A percentile compares a stretch with the other conserved stretches of the same genome.
phyloP scores from a whole-genome alignment of 2,888 invertebrate species.

The Brachyptera risi region DNA sequence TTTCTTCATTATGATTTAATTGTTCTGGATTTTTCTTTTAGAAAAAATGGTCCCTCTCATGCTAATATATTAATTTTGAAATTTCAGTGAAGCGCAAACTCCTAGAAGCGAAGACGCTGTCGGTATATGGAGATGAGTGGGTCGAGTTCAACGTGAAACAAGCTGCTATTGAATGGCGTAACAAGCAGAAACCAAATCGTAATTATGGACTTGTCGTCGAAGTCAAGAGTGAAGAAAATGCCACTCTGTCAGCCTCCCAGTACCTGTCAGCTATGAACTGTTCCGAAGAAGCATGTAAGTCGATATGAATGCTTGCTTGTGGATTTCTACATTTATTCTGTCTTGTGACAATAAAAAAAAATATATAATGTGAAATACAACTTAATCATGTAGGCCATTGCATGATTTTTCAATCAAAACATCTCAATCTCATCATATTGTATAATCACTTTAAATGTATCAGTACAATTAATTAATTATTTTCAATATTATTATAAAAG shows the following conservation, averaged over 20 bases:
- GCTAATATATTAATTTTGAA: constrained; percentile 22
- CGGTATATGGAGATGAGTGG: constrained; percentile 43
- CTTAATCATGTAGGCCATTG: no score
- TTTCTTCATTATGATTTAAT: no score
- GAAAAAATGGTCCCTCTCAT: no score
- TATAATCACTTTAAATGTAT: no score
- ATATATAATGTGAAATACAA: no score
- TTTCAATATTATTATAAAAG: no score
- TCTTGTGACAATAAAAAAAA: no score
- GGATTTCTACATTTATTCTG: no score
- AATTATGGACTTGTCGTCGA: constrained; percentile 51
- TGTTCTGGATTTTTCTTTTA: no score
- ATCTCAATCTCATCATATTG: no score
- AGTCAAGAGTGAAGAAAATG: constrained; percentile 57
- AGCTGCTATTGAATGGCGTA: constrained; percentile 47
- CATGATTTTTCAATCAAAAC: no score
- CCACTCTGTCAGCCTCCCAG: constrained; percentile 47
- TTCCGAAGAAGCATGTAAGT: constrained; percentile 49
- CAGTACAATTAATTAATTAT: no score
- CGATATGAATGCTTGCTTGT: constrained; percentile 25
- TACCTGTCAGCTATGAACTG: constrained; percentile 51
- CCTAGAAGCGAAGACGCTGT: constrained; percentile 49
- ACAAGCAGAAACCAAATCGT: constrained; percentile 39
- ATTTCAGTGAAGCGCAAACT: constrained; percentile 47
- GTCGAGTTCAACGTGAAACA: constrained; percentile 50